Percentiles rank a stretch among this genome's conserved stretches.
Conservation (phyloP, 2,888 invertebrate genomes). For the Acholoe squamosa region DNA sequence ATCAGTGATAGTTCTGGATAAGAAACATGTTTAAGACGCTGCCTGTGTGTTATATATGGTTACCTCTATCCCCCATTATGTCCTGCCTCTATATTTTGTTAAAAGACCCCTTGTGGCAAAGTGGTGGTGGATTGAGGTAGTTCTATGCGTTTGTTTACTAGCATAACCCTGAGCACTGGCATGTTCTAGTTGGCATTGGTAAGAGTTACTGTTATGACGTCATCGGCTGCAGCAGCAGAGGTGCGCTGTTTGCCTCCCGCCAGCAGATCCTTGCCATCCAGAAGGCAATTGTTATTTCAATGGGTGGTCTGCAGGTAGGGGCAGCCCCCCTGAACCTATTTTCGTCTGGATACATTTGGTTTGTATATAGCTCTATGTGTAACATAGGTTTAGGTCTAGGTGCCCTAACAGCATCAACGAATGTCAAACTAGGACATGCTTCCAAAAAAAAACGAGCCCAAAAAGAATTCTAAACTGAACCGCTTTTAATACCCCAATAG, state of each 20-base stretch:
- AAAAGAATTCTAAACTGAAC: too few relatives aligned
- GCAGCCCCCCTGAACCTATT: neutral
- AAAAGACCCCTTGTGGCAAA: neutral
- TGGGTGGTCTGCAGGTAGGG: conserved; percentile 1
- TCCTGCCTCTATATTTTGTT: too few relatives aligned
- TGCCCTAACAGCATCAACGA: neutral
- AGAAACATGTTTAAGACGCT: too few relatives aligned
- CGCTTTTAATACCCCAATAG: too few relatives aligned
- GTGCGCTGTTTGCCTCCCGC: neutral
- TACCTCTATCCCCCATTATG: too few relatives aligned
- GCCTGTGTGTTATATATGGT: too few relatives aligned
- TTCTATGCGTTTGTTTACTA: conserved; percentile 30
- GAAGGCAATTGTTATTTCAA: neutral
- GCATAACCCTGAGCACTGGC: conserved; percentile 5
- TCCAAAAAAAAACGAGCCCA: too few relatives aligned
- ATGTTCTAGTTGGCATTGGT: neutral
- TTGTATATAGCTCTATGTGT: conserved; percentile 27
- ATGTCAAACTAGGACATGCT: neutral
- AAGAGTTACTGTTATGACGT: neutral
- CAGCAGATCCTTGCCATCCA: conserved; percentile 17
- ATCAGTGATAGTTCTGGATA: too few relatives aligned
- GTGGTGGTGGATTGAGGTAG: neutral
- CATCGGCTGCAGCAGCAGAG: neutral
- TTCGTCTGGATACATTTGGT: conserved; percentile 29
- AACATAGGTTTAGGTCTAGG: neutral